Evolutionary conservation across 1,140 invertebrate genomes (phyloP), one percentile per base, ranked within the genome.

Genomic region (Nilaparvata lugens): DNA sequence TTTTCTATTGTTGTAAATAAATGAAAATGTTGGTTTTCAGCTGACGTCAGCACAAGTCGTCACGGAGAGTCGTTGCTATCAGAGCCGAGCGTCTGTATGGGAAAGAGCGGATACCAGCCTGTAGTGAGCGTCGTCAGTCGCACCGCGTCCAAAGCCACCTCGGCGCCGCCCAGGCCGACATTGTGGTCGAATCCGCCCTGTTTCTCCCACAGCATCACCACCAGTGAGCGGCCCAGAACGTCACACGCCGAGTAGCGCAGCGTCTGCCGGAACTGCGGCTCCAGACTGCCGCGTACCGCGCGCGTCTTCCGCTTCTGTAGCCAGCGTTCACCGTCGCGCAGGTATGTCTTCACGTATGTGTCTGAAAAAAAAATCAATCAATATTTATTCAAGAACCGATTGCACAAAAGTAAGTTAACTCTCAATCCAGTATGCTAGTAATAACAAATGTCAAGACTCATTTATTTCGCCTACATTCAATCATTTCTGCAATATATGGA

Each of bases 321-420:
- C 81, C 88, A 87, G 64, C 88, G 84, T 52, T 91, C 87, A 25
- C 89, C 89, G 67, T 93, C 90, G 28, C 90, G 83, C 25, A 97
- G 76, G 71, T 95, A 95, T 52, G 91, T 95, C 76, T 96, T 96
- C 52, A 95, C 91, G 75, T 96, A 97, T 3, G 92, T 95, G 70
- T 95, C 93, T 79, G 81, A 74, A 61, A 52, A 54, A 53, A 25
- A 14, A 45, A 45, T 16, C 5, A 54, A 23, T 24, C 3, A 14
- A 53, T 21, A 19, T 9, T 19, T 52, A 52, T 52, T 13, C 48
- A 52, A n/a, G n/a, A n/a, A n/a, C n/a, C n/a, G n/a, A n/a, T n/a
- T n/a, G n/a, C n/a, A n/a, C n/a, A n/a, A n/a, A n/a, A n/a, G n/a
- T n/a, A n/a, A n/a, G n/a, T n/a, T n/a, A n/a, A n/a, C n/a, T n/a